Evolutionary conservation across 2,797 vertebrate species (phyloP), one percentile per base, ranked within the genome.

Genomic region (Molossus alvarezi): DNA sequence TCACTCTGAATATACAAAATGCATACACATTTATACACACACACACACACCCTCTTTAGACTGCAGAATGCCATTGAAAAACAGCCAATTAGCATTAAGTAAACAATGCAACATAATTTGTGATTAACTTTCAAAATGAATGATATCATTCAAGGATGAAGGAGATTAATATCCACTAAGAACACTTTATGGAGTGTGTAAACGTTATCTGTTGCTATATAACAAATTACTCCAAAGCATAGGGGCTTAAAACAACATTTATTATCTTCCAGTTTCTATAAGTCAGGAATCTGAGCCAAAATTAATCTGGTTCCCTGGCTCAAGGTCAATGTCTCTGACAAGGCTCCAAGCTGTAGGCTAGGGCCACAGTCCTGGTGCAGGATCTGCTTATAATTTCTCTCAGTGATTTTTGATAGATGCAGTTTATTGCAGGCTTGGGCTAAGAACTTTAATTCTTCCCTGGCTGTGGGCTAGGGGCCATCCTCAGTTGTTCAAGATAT

Each of bases 91-190:
- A 85, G 88, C 29, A 87, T 33, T 58, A 83, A 79, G 45, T 41
- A 79, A 87, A 83, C 58, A 88, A 75, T 13, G 72, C 9, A 53
- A 94, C 45, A 51, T 18, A 88, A 76, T 84, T 83, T 71, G 27
- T 87, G 11, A 84, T 71, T 69, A 80, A 76, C 23, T 90, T 21
- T 6, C 37, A 27, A 94, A 94, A 25, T 17, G 5, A 64, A 27
- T 69, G 9, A 14, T n/a, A 15, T 58, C 37, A 21, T 76, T 96
- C 21, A 84, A 33, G 20, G 9, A 58, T 71, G 27, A n/a, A 41
- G 0, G 15, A 73, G n/a, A 92, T 88, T 84, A 84, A 45, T 81
- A 84, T 18, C 11, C 15, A 65, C 14, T 21, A 71, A 33, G 41
- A 76, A 37, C 14, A 75, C 64, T 84, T 84, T 76, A 80, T 65